Percentiles rank a stretch among this genome's conserved stretches.
Conservation (phyloP, 37 sponge, comb jelly and placozoan species). For the Spongilla lacustris region DNA sequence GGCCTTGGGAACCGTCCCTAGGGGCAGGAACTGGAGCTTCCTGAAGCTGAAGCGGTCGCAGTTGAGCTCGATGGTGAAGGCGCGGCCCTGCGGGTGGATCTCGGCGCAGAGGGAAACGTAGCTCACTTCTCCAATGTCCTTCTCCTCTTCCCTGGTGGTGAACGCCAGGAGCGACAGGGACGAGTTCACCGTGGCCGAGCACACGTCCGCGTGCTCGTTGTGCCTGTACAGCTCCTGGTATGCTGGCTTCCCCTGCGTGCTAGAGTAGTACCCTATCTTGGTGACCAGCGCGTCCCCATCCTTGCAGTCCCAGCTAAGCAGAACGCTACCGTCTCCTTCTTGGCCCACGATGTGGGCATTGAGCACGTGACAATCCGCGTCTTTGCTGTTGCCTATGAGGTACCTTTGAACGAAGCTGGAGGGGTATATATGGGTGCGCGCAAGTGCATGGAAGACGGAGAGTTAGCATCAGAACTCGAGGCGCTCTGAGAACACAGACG, state of each 20-base stretch:
- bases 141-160: conserved; percentile 31
- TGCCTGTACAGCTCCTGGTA: conserved; percentile 48
- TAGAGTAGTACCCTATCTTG: conserved; percentile 21
- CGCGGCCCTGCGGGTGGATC: conserved; percentile 43
- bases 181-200: conserved; percentile 40
- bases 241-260: neutral
- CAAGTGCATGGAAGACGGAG: neutral
- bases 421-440: neutral
- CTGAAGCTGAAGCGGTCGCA: conserved; percentile 34
- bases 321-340: conserved; percentile 32
- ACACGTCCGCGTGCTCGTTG: conserved; percentile 12
- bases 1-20: neutral
- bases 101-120: conserved; percentile 56
- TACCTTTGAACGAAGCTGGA: neutral
- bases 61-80: conserved; percentile 39
- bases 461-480: too few relatives aligned
- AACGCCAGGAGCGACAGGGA: conserved; percentile 51
- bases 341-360: conserved; percentile 52
- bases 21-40: conserved; percentile 48
- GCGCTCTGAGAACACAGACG: too few relatives aligned
- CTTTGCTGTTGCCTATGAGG: conserved; percentile 10
- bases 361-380: neutral
- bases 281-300: conserved; percentile 19
- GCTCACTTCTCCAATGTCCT: neutral
- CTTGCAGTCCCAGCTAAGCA: conserved; percentile 52